Evolutionary conservation across 2,888 invertebrate genomes (phyloP).

Genomic region (Vannuccia rotundouncinata): DNA sequence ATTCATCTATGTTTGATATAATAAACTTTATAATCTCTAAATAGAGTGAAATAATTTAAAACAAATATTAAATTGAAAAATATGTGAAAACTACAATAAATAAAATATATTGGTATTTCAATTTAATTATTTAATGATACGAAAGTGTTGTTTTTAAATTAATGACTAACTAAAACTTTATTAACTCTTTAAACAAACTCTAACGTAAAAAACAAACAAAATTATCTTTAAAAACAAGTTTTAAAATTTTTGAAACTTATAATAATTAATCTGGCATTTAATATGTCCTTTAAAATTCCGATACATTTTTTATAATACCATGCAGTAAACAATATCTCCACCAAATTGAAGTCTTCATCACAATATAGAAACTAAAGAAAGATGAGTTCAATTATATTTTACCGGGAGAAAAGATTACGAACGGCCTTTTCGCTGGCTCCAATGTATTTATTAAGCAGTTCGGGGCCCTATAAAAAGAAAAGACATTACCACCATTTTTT

Average conservation of each 20-base stretch:
- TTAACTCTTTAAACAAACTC: no score
- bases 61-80: no score
- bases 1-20: no score
- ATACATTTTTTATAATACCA: background rate
- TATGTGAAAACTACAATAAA: no score
- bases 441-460: constrained; percentile 90
- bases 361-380: background rate
- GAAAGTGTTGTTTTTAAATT: no score
- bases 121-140: no score
- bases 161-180: no score
- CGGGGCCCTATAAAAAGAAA: constrained; percentile 68
- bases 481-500: no score
- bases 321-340: background rate
- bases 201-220: background rate
- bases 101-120: no score
- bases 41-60: no score
- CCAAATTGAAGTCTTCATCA: background rate
- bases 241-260: background rate
- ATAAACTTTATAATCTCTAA: no score
- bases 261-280: background rate
- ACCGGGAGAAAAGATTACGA: constrained; percentile 62
- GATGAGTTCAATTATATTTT: constrained; percentile 28
- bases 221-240: background rate
- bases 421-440: constrained; percentile 96
- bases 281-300: background rate